Percentiles rank a stretch among this genome's conserved stretches.
Conservation (phyloP, 2,888 invertebrate species). For the Galerucella nymphaeae region DNA sequence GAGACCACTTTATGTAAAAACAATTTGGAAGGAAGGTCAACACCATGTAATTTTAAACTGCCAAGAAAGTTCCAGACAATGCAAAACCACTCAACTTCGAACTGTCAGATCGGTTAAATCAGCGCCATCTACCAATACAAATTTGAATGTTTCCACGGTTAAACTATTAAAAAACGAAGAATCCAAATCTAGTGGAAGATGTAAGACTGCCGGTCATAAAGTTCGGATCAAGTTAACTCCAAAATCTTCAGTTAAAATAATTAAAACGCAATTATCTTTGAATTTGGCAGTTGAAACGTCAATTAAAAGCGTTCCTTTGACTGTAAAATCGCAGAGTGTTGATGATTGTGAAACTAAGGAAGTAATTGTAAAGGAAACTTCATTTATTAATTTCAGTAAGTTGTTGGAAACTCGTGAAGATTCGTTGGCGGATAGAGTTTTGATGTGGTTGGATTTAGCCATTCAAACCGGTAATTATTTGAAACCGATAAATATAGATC, state of each 20-base stretch:
- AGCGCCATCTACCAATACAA: slow-evolving; percentile 35
- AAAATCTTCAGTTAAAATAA: not conserved
- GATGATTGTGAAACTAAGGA: slow-evolving; percentile 20
- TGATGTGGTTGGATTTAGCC: slow-evolving; percentile 84
- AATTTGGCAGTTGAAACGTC: slow-evolving; percentile 5
- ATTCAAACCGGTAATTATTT: slow-evolving; percentile 55
- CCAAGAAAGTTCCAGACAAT: slow-evolving; percentile 25
- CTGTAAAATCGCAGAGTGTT: slow-evolving; percentile 46
- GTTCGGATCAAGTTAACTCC: slow-evolving; percentile 4
- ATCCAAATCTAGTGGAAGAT: slow-evolving; percentile 20
- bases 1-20: slow-evolving; percentile 69
- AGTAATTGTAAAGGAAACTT: slow-evolving; percentile 24
- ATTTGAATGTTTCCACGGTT: slow-evolving; percentile 54
- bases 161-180: slow-evolving; percentile 46
- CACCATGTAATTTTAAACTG: slow-evolving; percentile 72
- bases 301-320: slow-evolving; percentile 25
- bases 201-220: slow-evolving; percentile 30
- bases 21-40: slow-evolving; percentile 78
- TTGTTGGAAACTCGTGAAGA: slow-evolving; percentile 51
- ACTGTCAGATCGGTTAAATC: slow-evolving; percentile 39
- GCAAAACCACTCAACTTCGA: slow-evolving; percentile 12
- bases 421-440: slow-evolving; percentile 76
- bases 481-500: slow-evolving; percentile 18
- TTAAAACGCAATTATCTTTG: slow-evolving; percentile 12
- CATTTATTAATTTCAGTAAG: slow-evolving; percentile 29